phyloP scores from a whole-genome alignment of 2,888 invertebrate species.

The Antitype chi region DNA sequence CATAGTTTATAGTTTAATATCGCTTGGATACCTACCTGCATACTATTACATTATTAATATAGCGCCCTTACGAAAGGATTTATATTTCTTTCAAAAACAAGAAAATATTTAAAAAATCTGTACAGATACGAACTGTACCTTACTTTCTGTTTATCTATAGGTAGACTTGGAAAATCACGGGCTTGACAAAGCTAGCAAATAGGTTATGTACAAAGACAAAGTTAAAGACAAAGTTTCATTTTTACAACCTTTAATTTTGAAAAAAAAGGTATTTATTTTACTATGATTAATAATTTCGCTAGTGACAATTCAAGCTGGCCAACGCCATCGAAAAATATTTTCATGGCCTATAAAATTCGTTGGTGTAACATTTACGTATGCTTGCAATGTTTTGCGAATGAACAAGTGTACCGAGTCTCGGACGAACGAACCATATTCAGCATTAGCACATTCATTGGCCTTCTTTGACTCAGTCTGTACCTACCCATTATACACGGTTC shows the following conservation, averaged over 20 bases:
- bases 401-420: neutral
- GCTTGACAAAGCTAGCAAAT: neutral
- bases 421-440: neutral
- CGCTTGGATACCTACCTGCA: neutral
- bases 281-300: slow-evolving; percentile 20
- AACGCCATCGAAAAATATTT: neutral
- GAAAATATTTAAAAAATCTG: too few species aligned
- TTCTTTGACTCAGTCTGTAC: neutral
- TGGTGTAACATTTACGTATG: slow-evolving; percentile 1
- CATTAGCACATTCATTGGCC: neutral
- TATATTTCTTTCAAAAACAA: neutral
- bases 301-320: neutral
- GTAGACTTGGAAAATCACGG: neutral
- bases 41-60: neutral
- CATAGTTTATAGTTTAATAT: slow-evolving; percentile 31
- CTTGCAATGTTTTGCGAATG: slow-evolving; percentile 1
- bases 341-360: neutral
- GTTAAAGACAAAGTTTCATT: slow-evolving; percentile 3
- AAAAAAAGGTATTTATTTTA: neutral
- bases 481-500: slow-evolving; percentile 1
- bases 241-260: slow-evolving; percentile 37
- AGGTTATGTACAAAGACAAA: slow-evolving; percentile 1
- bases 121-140: too few species aligned
- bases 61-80: neutral
- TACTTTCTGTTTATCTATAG: neutral